A percentile compares a stretch with the other conserved stretches of the same genome.
phyloP scores from a whole-genome alignment of 1,140 invertebrate genomes.

The Diplogasteroides magnus region DNA sequence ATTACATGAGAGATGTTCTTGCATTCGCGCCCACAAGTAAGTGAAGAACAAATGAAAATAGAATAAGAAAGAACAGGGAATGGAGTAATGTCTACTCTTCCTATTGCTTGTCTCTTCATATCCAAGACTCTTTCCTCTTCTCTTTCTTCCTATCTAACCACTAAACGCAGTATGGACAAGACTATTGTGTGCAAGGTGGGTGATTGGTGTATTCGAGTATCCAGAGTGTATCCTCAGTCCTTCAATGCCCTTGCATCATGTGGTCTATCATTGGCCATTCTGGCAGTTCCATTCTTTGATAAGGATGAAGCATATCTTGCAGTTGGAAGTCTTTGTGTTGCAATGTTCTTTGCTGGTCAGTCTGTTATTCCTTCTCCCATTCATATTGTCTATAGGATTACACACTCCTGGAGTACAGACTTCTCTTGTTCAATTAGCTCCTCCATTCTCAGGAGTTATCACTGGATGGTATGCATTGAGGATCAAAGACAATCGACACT shows the following conservation, averaged over 20 bases:
- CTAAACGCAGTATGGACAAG: conserved; percentile 31
- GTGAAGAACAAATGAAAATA: not conserved
- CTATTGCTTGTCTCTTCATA: conserved; percentile 49
- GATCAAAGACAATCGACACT: conserved; percentile 31
- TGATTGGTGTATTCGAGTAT: not conserved
- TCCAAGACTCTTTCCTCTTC: conserved; percentile 48
- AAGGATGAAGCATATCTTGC: conserved; percentile 44
- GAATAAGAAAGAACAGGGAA: no score
- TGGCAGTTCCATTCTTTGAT: conserved; percentile 44
- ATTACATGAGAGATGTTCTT: conserved; percentile 53
- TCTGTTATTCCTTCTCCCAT: not conserved
- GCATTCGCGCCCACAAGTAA: conserved; percentile 48
- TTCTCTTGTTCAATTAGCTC: conserved; percentile 50
- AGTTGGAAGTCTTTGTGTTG: conserved; percentile 42
- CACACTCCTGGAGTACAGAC: conserved; percentile 50
- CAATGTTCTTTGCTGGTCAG: conserved; percentile 50
- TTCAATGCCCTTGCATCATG: conserved; percentile 49
- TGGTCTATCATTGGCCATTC: conserved; percentile 46
- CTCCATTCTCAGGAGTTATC: conserved; percentile 50
- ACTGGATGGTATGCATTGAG: conserved; percentile 41
- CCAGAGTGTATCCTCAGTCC: conserved; percentile 20
- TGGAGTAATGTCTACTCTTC: conserved; percentile 47
- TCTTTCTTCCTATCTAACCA: conserved; percentile 46
- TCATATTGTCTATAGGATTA: conserved; percentile 28
- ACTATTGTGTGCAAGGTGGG: conserved; percentile 49